Evolutionary conservation across 1,140 invertebrate species (phyloP), one percentile per base, ranked within the genome.

Genomic region (Polypedilum vanderplanki): DNA sequence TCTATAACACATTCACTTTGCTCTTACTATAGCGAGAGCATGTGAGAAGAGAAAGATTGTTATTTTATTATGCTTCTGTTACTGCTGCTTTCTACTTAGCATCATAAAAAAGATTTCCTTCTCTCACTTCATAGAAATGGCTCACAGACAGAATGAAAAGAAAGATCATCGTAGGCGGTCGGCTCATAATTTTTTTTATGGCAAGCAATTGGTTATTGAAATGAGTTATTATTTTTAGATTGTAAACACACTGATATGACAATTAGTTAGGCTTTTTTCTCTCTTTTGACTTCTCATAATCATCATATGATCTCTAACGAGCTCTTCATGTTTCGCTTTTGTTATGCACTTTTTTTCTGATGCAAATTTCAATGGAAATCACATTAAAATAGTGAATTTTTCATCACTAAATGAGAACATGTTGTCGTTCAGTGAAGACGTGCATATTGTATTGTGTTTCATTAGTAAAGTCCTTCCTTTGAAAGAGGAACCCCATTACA

Each of bases 161-260:
- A 46, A 46, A 46, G 2, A 33, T n/a, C 46, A n/a, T 57, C 46
- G 46, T 57, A 57, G 46, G 46, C 46, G 46, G 46, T 57, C 46
- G 46, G 46, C n/a, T n/a, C n/a, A n/a, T n/a, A n/a, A n/a, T n/a
- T n/a, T n/a, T 57, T n/a, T 57, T 57, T 57, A 57, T 57, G 46
- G 46, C 46, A 57, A 15, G 46, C 46, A 57, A 57, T 57, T 57
- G 46, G 46, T 57, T 57, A 57, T 57, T 57, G 46, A 57, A 46
- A 57, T 57, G 46, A 57, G n/a, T 57, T n/a, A 57, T 57, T 57
- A 57, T 57, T 57, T 57, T 57, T 57, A 57, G 46, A 57, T 57
- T 57, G 46, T 57, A 57, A n/a, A 57, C n/a, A 12, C 46, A 57
- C n/a, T 57, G 46, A 57, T 57, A 57, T 15, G 46, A 57, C 46